Conservation (phyloP, 2,888 invertebrate genomes). For the Apocheima hispidaria region DNA sequence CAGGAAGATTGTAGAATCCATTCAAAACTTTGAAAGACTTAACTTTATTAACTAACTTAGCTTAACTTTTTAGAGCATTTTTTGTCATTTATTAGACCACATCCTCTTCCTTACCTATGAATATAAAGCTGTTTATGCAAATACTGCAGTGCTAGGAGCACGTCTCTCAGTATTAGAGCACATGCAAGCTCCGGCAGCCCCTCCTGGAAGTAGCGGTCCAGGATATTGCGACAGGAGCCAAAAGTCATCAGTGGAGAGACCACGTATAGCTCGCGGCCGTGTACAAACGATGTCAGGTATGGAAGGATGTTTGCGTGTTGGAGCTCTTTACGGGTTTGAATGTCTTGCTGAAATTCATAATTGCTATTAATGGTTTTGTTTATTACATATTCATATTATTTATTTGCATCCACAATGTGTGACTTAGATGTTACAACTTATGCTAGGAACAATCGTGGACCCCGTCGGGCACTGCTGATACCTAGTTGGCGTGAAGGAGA, state of each 20-base stretch:
- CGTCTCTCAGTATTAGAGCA: constrained; percentile 91
- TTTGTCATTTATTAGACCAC: too few species aligned
- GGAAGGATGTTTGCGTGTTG: constrained; percentile 92
- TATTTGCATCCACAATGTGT: too few species aligned
- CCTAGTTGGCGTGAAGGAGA: too few species aligned
- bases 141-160: constrained; percentile 92
- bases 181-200: constrained; percentile 94
- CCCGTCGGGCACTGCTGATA: too few species aligned
- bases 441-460: too few species aligned
- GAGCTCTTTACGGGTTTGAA: constrained; percentile 91
- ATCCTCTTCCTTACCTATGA: constrained; percentile 88
- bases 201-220: constrained; percentile 90
- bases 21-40: too few species aligned
- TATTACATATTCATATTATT: too few species aligned
- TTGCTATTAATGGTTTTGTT: not conserved
- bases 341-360: constrained; percentile 89
- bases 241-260: constrained; percentile 94
- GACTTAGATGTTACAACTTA: too few species aligned
- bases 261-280: constrained; percentile 91
- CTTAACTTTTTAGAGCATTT: too few species aligned
- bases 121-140: constrained; percentile 94
- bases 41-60: too few species aligned
- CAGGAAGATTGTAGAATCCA: too few species aligned
- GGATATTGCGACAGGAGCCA: constrained; percentile 93
- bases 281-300: constrained; percentile 91